Percentiles rank a stretch among this genome's conserved stretches.
Evolutionary conservation across 1,140 invertebrate genomes (phyloP).

Genomic region (Hylaeus volcanicus): DNA sequence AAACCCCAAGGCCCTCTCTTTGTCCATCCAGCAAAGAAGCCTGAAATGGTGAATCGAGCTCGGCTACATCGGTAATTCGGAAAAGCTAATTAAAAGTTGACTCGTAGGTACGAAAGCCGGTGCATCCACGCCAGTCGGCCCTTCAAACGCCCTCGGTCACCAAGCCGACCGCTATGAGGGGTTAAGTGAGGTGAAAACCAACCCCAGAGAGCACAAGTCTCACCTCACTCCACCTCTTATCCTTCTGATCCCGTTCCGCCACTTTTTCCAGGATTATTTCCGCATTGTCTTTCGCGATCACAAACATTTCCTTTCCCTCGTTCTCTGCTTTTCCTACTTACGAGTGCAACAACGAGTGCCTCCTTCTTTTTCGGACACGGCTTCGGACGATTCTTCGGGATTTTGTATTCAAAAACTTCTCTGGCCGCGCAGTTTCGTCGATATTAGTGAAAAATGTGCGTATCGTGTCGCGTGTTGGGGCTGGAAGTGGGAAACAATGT

Average conservation of each 20-base stretch:
- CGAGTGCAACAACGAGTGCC: not conserved
- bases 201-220: constrained; percentile 57
- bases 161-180: constrained; percentile 60
- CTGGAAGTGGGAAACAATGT: constrained; percentile 26
- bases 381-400: no score
- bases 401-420: not conserved
- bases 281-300: constrained; percentile 58
- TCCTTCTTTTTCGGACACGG: no score
- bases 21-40: constrained; percentile 62
- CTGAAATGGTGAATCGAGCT: constrained; percentile 55
- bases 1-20: constrained; percentile 49
- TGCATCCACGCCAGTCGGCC: constrained; percentile 38
- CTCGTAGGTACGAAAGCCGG: constrained; percentile 62
- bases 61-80: constrained; percentile 71
- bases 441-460: not conserved
- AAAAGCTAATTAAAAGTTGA: constrained; percentile 76
- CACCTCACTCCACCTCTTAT: constrained; percentile 57
- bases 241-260: constrained; percentile 54
- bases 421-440: no score
- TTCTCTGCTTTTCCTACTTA: not conserved
- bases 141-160: constrained; percentile 55
- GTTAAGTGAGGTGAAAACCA: constrained; percentile 70
- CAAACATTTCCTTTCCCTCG: constrained; percentile 55
- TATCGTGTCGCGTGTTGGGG: not conserved
- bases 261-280: constrained; percentile 53